Conservation (phyloP, 2,113 vertebrate genomes). For the Apeltes quadracus region DNA sequence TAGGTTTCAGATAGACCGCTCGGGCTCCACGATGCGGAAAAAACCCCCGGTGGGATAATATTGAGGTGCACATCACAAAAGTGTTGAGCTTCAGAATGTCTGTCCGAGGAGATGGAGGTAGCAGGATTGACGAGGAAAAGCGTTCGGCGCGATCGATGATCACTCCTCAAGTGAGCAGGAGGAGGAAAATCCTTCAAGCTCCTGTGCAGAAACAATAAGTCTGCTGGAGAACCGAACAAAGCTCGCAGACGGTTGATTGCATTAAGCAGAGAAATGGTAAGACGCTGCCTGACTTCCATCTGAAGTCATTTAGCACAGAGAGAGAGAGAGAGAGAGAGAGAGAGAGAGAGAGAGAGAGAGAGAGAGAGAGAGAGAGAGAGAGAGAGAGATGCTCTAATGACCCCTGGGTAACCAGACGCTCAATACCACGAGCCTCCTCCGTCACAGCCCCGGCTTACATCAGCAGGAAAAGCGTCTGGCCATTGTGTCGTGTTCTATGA, state of each 20-base stretch:
- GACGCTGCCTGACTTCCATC: conserved; percentile 44
- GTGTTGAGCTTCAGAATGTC: conserved; percentile 5
- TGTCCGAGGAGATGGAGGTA: conserved; percentile 9
- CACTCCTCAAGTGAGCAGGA: conserved; percentile 28
- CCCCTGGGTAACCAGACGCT: conserved; percentile 46
- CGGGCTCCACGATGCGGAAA: background rate
- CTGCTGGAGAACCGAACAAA: conserved; percentile 23
- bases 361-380: conserved; percentile 37
- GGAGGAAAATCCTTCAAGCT: conserved; percentile 36
- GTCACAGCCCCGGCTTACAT: conserved; percentile 53
- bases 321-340: conserved; percentile 48
- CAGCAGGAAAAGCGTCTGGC: conserved; percentile 59
- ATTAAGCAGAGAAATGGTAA: conserved; percentile 44
- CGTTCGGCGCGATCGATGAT: conserved; percentile 11
- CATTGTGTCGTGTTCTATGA: conserved; percentile 28
- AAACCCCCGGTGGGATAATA: background rate
- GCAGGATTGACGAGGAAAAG: background rate
- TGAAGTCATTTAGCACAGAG: conserved; percentile 52
- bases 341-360: conserved; percentile 31
- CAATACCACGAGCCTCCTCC: conserved; percentile 42
- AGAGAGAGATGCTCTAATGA: conserved; percentile 46
- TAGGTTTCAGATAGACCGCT: background rate
- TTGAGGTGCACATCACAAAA: conserved; percentile 1
- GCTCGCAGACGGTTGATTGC: conserved; percentile 37
- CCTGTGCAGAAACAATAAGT: conserved; percentile 6